Conservation (phyloP, 2,113 vertebrate genomes). For the Callionymus lyra region DNA sequence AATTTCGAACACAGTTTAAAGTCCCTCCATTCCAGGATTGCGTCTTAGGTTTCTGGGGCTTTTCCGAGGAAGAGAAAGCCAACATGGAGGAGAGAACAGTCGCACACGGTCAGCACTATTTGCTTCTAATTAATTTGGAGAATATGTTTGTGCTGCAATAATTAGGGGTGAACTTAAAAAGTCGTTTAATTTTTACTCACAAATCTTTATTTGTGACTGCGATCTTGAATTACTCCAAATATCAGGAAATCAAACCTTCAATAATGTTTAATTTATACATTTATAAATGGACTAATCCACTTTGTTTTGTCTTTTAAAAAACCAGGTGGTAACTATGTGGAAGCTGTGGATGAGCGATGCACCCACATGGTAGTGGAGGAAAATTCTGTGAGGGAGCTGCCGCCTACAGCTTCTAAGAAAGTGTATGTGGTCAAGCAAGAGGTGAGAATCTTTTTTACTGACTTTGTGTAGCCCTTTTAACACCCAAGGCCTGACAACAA, state of each 20-base stretch:
- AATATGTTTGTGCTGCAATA: background rate
- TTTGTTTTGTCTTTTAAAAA: no score
- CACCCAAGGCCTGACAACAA: no score
- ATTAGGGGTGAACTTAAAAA: no score
- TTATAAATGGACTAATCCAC: no score
- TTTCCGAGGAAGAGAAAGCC: slow-evolving; percentile 85
- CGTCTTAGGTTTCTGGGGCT: slow-evolving; percentile 86
- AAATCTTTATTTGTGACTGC: background rate
- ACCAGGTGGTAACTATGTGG: slow-evolving; percentile 76
- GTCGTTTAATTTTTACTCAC: background rate
- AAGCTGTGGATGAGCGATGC: slow-evolving; percentile 82
- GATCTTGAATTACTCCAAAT: background rate
- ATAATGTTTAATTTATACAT: no score
- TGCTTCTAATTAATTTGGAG: no score
- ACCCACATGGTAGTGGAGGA: slow-evolving; percentile 95
- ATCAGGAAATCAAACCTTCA: background rate
- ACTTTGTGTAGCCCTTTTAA: no score
- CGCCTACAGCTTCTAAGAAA: slow-evolving; percentile 76
- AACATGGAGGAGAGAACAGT: slow-evolving; percentile 97
- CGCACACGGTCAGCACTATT: slow-evolving; percentile 79
- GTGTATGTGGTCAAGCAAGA: slow-evolving; percentile 95
- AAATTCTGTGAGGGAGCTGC: slow-evolving; percentile 85
- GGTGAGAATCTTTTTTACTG: slow-evolving; percentile 66
- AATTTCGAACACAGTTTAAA: slow-evolving; percentile 86
- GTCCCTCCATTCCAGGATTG: slow-evolving; percentile 95